phyloP scores from a whole-genome alignment of 1,140 invertebrate genomes.

The Caenorhabditis tropicalis region DNA sequence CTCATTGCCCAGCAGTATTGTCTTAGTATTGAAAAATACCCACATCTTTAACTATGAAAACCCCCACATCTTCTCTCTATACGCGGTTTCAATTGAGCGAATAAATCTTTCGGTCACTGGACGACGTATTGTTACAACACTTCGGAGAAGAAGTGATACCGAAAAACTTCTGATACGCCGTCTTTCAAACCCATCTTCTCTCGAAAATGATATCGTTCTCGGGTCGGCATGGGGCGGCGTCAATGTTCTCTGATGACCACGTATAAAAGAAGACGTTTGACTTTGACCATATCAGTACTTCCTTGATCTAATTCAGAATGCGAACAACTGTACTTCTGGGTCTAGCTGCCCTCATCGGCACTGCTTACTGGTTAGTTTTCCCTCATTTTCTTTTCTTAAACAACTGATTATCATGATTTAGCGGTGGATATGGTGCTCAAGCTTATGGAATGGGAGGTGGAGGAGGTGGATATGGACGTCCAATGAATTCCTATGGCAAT shows the following conservation, averaged over 20 bases:
- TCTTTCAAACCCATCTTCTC: not conserved
- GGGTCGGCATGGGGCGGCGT: slow-evolving; percentile 11
- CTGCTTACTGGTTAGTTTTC: not conserved
- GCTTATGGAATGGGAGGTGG: slow-evolving; percentile 30
- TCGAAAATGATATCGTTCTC: slow-evolving; percentile 7
- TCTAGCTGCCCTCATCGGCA: slow-evolving; percentile 5
- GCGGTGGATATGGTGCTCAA: slow-evolving; percentile 22
- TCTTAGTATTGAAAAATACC: slow-evolving; percentile 16
- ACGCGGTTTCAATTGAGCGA: slow-evolving; percentile 42
- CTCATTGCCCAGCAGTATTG: not conserved
- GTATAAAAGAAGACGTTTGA: not conserved
- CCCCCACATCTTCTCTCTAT: slow-evolving; percentile 24
- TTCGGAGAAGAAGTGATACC: slow-evolving; percentile 1
- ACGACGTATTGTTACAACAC: slow-evolving; percentile 34
- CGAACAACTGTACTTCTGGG: slow-evolving; percentile 24
- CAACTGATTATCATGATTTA: not conserved
- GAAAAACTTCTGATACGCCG: slow-evolving; percentile 15
- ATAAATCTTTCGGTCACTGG: slow-evolving; percentile 38
- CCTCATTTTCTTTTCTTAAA: not conserved
- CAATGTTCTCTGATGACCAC: not conserved
- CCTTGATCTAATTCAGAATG: slow-evolving; percentile 7
- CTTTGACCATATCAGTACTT: not conserved
- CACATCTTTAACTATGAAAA: not conserved
- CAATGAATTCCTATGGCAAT: slow-evolving; percentile 14
- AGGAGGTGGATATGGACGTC: not conserved